Conservation (phyloP, 2,113 vertebrate genomes). For the Lampris megalopsis region DNA sequence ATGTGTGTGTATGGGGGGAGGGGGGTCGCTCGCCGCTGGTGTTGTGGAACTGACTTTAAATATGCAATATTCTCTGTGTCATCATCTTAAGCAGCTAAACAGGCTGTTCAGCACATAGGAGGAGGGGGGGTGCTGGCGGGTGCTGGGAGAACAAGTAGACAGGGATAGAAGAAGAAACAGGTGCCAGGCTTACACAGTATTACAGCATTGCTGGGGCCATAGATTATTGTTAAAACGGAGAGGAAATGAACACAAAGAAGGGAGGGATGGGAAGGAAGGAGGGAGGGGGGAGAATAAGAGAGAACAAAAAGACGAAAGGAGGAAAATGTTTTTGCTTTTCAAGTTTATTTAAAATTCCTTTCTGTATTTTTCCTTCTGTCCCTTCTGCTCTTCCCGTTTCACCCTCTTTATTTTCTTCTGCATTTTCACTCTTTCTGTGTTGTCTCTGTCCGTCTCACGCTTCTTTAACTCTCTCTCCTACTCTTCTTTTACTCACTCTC, state of each 20-base stretch:
- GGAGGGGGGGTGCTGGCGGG: constrained; percentile 35
- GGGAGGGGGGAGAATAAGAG: constrained; percentile 27
- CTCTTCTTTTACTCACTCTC: too few relatives aligned
- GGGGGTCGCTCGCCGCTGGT: not conserved
- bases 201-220: constrained; percentile 19
- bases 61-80: constrained; percentile 78
- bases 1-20: constrained; percentile 38
- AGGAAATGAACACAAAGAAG: constrained; percentile 66
- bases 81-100: constrained; percentile 79
- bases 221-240: constrained; percentile 63
- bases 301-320: constrained; percentile 3
- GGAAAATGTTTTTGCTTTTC: not conserved
- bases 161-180: constrained; percentile 37
- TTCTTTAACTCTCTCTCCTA: too few relatives aligned
- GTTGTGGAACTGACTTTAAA: constrained; percentile 64
- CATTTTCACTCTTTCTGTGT: not conserved
- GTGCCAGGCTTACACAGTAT: constrained; percentile 22
- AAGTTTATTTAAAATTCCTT: too few relatives aligned
- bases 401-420: too few relatives aligned
- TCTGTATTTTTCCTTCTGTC: not conserved
- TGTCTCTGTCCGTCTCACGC: not conserved
- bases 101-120: constrained; percentile 58
- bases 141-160: constrained; percentile 15
- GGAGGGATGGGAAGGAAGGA: constrained; percentile 44
- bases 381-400: not conserved